A percentile compares a stretch with the other conserved stretches of the same genome.
Evolutionary conservation across 2,888 invertebrate genomes (phyloP).

Genomic region (Habroteleia sp.): DNA sequence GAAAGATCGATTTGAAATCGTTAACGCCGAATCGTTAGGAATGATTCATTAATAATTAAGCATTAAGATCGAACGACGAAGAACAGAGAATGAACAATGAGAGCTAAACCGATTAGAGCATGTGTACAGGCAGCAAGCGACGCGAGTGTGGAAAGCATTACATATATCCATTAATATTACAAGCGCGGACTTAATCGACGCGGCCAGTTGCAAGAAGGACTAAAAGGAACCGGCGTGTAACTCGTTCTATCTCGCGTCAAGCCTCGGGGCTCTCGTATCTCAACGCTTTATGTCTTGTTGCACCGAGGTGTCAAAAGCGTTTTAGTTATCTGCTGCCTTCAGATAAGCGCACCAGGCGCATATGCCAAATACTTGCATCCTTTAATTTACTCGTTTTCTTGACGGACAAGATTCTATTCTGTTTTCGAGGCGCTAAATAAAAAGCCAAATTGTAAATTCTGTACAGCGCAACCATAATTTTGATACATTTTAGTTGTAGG

Average conservation of each 20-base stretch:
- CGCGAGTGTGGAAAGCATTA: conserved; percentile 56
- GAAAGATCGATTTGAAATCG: conserved; percentile 43
- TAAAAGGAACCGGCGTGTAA: conserved; percentile 61
- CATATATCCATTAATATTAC: conserved; percentile 67
- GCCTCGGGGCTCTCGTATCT: conserved; percentile 66
- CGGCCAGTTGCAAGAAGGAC: conserved; percentile 60
- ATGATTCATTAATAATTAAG: conserved; percentile 58
- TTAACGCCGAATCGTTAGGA: conserved; percentile 43
- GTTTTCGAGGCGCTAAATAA: not conserved
- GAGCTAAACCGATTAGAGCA: conserved; percentile 33
- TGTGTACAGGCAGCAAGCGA: conserved; percentile 37
- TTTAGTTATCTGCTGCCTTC: conserved; percentile 70
- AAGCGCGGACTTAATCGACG: conserved; percentile 68
- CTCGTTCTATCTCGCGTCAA: conserved; percentile 48
- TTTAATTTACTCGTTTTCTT: conserved; percentile 59
- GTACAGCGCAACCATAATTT: no score
- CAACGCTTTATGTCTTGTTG: conserved; percentile 69
- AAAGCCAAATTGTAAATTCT: no score
- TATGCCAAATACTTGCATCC: conserved; percentile 52
- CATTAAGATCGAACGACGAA: conserved; percentile 39
- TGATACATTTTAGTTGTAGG: no score
- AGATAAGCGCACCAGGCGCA: conserved; percentile 62
- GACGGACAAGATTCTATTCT: conserved; percentile 5
- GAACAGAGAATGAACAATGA: conserved; percentile 46
- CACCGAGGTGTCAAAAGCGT: conserved; percentile 73